Conservation (phyloP, 2,797 vertebrate genomes). For the Pangasius djambal region DNA sequence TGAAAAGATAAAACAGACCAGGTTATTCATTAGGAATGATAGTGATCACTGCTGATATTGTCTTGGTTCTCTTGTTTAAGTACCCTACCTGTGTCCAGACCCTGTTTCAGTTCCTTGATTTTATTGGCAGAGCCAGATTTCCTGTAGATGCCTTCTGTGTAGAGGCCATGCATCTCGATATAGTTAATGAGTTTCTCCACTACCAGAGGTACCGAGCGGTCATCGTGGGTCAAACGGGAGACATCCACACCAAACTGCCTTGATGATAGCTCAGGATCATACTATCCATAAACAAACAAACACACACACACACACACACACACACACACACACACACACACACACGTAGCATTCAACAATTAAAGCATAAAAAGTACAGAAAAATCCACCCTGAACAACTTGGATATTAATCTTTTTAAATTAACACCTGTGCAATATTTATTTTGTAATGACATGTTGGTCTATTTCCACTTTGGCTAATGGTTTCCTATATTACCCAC, state of each 20-base stretch:
- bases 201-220: conserved; percentile 89
- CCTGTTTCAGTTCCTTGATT: conserved; percentile 93
- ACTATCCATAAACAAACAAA: conserved; percentile 70
- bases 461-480: not conserved
- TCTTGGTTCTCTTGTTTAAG: conserved; percentile 1
- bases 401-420: not conserved
- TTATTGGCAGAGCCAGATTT: conserved; percentile 98
- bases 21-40: not conserved
- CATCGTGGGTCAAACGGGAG: conserved; percentile 91
- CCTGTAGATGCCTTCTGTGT: conserved; percentile 97
- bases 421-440: not conserved
- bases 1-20: conserved; percentile 32
- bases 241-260: conserved; percentile 96
- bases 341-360: not conserved
- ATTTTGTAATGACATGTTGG: not conserved
- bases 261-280: conserved; percentile 91
- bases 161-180: conserved; percentile 98
- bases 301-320: not conserved
- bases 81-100: conserved; percentile 88
- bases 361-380: not conserved
- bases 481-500: not conserved
- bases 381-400: not conserved
- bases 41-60: not conserved
- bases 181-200: conserved; percentile 98
- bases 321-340: not conserved